phyloP scores from a whole-genome alignment of 2,888 invertebrate genomes.

The Eristalis intricaria region DNA sequence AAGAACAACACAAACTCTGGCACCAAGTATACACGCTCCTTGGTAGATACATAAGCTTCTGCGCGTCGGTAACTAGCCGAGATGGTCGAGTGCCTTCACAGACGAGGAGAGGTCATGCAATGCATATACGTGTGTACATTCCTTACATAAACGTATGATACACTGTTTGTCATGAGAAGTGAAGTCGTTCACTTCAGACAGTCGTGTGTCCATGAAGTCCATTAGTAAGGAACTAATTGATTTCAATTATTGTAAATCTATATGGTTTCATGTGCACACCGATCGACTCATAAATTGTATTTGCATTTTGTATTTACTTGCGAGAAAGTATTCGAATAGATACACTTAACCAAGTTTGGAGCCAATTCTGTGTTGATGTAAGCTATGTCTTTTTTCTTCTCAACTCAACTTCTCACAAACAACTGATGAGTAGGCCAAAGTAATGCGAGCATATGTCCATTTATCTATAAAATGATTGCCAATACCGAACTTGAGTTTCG shows the following conservation, averaged over 20 bases:
- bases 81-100: not conserved
- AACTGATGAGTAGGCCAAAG: too few species aligned
- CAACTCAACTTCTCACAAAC: too few species aligned
- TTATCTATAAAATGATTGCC: too few species aligned
- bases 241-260: slow-evolving; percentile 6
- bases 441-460: too few species aligned
- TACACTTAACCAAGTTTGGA: too few species aligned
- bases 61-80: not conserved
- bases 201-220: not conserved
- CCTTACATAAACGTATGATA: not conserved
- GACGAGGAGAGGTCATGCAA: not conserved
- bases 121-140: not conserved
- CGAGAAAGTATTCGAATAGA: too few species aligned
- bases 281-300: too few species aligned
- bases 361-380: too few species aligned
- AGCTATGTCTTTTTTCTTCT: too few species aligned
- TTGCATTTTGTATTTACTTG: too few species aligned
- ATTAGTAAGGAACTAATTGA: slow-evolving; percentile 23
- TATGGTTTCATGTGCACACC: not conserved
- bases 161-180: not conserved
- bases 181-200: not conserved
- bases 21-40: not conserved
- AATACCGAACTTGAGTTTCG: too few species aligned
- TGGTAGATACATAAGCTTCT: not conserved
- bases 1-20: not conserved